phyloP scores from a whole-genome alignment of 2,888 invertebrate genomes.

The Chloroclysta siterata region DNA sequence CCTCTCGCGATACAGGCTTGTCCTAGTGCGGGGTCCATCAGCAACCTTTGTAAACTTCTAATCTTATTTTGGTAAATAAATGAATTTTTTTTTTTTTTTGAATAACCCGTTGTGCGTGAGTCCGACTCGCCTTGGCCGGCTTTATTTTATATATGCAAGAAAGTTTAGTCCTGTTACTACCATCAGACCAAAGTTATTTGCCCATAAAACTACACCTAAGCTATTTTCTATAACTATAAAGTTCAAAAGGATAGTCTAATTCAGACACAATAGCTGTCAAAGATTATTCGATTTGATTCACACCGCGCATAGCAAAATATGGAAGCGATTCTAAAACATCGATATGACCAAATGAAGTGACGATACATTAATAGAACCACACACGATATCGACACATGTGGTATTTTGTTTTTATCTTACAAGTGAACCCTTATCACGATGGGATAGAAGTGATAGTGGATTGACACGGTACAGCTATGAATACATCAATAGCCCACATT shows the following conservation, averaged over 20 bases:
- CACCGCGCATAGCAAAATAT: constrained; percentile 43
- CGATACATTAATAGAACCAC: constrained; percentile 64
- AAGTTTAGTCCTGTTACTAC: neutral
- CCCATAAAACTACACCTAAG: neutral
- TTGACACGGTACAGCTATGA: constrained; percentile 53
- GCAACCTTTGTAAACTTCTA: no score
- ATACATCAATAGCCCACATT: constrained; percentile 69
- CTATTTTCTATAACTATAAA: neutral
- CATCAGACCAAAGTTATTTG: no score
- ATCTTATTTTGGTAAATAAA: no score
- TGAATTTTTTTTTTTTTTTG: no score
- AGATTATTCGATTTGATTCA: constrained; percentile 30
- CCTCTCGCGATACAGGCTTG: no score
- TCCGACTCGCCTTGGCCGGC: no score
- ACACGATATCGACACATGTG: constrained; percentile 60
- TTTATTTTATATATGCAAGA: no score
- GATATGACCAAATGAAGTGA: constrained; percentile 65
- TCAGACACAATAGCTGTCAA: constrained; percentile 28
- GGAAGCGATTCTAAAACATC: constrained; percentile 53
- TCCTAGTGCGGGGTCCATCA: no score
- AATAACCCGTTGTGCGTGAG: no score
- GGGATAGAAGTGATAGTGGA: constrained; percentile 27
- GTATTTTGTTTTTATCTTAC: constrained; percentile 15
- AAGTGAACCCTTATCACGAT: constrained; percentile 17
- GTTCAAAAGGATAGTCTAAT: constrained; percentile 1